Conservation (phyloP, 2,888 invertebrate species). For the Adelognathus sp. region DNA sequence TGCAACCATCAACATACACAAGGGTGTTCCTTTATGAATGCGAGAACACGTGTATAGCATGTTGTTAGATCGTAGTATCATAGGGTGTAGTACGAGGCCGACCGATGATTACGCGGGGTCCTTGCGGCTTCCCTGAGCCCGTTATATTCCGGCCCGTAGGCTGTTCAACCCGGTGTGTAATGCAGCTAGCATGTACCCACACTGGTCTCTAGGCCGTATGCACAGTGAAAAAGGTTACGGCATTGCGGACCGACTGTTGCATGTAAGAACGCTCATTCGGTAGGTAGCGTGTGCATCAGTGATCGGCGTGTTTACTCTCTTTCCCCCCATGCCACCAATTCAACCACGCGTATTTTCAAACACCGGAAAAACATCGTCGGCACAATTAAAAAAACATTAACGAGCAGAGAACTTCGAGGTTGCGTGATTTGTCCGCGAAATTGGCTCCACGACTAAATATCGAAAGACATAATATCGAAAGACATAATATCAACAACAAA, state of each 20-base stretch:
- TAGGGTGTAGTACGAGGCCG: not conserved
- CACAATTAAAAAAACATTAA: not conserved
- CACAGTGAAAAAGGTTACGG: not conserved
- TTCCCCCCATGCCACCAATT: not conserved
- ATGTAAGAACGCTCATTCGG: not conserved
- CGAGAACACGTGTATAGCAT: not conserved
- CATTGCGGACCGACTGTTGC: constrained; percentile 9
- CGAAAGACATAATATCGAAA: no score
- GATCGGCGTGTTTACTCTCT: not conserved
- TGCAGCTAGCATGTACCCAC: not conserved
- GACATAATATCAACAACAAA: no score
- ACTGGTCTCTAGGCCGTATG: not conserved
- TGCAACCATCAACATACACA: not conserved
- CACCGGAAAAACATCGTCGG: not conserved
- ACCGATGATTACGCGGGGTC: not conserved
- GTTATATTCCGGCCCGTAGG: constrained; percentile 16
- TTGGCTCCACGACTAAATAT: not conserved
- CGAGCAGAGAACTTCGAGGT: not conserved
- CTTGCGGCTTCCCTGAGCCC: constrained; percentile 5
- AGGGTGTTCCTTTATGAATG: constrained; percentile 11
- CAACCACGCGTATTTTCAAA: not conserved
- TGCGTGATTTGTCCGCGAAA: not conserved
- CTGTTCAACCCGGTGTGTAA: constrained; percentile 1
- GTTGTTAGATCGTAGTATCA: not conserved
- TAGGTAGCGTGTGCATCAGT: not conserved